Percentiles rank a stretch among this genome's conserved stretches.
Evolutionary conservation across 1,140 invertebrate species (phyloP).

Genomic region (Neodiprion lecontei): DNA sequence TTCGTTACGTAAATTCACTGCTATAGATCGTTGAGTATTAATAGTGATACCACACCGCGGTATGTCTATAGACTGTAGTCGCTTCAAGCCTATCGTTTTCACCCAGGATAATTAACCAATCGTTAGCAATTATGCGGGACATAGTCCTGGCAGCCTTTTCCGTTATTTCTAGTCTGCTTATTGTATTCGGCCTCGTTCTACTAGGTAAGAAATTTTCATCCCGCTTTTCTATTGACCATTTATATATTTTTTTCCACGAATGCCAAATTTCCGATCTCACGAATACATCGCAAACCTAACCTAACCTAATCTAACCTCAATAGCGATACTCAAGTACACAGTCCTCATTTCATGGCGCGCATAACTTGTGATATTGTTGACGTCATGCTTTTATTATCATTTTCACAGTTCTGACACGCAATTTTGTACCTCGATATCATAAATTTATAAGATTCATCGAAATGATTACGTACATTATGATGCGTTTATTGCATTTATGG

Average conservation of each 20-base stretch:
- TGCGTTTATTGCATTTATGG: too few species aligned
- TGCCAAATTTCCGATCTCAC: not conserved
- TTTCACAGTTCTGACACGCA: too few species aligned
- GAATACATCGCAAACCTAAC: not conserved
- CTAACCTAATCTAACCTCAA: not conserved
- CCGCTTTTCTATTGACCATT: not conserved
- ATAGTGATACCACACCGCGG: too few species aligned
- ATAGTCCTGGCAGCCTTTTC: conserved; percentile 58
- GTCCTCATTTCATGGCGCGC: too few species aligned
- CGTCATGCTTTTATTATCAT: not conserved
- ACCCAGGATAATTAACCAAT: not conserved
- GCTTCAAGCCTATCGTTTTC: too few species aligned
- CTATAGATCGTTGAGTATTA: too few species aligned
- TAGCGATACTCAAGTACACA: not conserved
- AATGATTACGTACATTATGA: too few species aligned
- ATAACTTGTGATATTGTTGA: conserved; percentile 3
- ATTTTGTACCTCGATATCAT: not conserved
- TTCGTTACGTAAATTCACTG: too few species aligned
- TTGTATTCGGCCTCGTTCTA: conserved; percentile 60
- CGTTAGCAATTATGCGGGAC: conserved; percentile 57
- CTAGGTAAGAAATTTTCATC: conserved; percentile 53
- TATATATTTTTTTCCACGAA: too few species aligned
- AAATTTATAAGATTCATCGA: not conserved
- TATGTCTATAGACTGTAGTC: too few species aligned
- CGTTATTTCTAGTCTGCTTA: conserved; percentile 56